A percentile compares a stretch with the other conserved stretches of the same genome.
Evolutionary conservation across 2,113 vertebrate genomes (phyloP).

Genomic region (Thunnus thynnus): DNA sequence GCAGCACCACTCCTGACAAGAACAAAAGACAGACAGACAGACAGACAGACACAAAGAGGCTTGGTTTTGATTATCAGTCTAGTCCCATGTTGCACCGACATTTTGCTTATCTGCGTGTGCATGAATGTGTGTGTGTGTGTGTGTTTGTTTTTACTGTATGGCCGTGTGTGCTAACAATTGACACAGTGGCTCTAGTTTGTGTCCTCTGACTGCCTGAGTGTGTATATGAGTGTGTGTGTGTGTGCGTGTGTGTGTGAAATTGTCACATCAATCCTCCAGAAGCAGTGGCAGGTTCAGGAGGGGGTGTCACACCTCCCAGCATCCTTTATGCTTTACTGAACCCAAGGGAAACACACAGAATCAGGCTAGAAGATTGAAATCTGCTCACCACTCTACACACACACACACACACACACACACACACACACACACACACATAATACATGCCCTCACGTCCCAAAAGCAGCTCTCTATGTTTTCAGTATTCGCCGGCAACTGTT

Average conservation of each 20-base stretch:
- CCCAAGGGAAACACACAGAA: conserved; percentile 52
- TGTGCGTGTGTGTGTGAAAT: conserved; percentile 31
- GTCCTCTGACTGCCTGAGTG: conserved; percentile 15
- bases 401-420: conserved; percentile 11
- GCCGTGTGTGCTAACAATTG: conserved; percentile 12
- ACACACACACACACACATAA: conserved; percentile 10
- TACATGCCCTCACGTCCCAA: not conserved
- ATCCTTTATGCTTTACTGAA: conserved; percentile 71
- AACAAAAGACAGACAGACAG: conserved; percentile 52
- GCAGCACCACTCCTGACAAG: conserved; percentile 23
- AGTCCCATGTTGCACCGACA: conserved; percentile 20
- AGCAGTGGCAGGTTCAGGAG: conserved; percentile 56
- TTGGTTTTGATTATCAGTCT: conserved; percentile 42
- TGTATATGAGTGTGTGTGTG: conserved; percentile 6
- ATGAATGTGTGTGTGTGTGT: conserved; percentile 4
- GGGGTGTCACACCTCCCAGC: conserved; percentile 57
- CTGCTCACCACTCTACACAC: conserved; percentile 28
- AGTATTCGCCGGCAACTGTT: conserved; percentile 22
- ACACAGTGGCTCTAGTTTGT: conserved; percentile 37
- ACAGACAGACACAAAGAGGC: conserved; percentile 34
- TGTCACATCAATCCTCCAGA: conserved; percentile 67
- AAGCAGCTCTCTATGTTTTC: conserved; percentile 21
- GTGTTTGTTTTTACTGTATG: conserved; percentile 12
- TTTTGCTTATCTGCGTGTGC: conserved; percentile 46
- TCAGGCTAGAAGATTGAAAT: conserved; percentile 67